Evolutionary conservation across 2,797 vertebrate species (phyloP), one percentile per base, ranked within the genome.

Genomic region (Saguinus oedipus): DNA sequence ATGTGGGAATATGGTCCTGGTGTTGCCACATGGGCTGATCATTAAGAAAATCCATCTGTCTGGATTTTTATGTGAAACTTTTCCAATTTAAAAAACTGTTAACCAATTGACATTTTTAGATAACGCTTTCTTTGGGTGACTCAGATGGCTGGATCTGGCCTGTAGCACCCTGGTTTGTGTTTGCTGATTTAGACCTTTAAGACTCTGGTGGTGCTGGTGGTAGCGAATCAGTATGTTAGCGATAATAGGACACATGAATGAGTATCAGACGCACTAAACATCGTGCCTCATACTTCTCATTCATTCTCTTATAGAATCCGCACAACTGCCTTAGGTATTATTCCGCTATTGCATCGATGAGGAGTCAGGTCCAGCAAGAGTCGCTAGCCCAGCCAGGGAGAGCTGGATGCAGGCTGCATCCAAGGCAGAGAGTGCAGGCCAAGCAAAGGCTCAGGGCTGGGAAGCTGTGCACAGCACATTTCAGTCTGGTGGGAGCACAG

Each of bases 11-110:
- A 13, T 30, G 61, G 86, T 27, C 50, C 4, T 81, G 80, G 13
- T 1, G 5, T 59, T 88, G 72, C 57, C 64, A 15, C n/a, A n/a
- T 44, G 59, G 24, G 44, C 72, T 68, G 78, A 36, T 92, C 24
- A 7, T 48, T 33, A 61, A 88, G 61, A 87, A 50, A 79, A 85
- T 46, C 39, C 8, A 80, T 26, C 50, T 22, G 4, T 76, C 70
- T 95, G 84, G 42, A 39, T 64, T 90, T 92, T 95, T 48, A 72
- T 57, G 48, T 53, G 61, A 70, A 85, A 36, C 10, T 13, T 84
- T 95, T 82, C n/a, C 39, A 50, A 74, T 84, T 82, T 42, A 96
- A 95, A 82, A 72, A 39, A 36, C 30, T 10, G 1, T 89, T 88
- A 90, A 15, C 61, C 44, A 46, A 39, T 50, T 88, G 42, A 36